Percentiles rank a stretch among this genome's conserved stretches.
These are phyloP conservation scores for Spodoptera littoralis DNA, from an alignment of 2,888 invertebrate species.

Conservation along the genomic window DNA sequence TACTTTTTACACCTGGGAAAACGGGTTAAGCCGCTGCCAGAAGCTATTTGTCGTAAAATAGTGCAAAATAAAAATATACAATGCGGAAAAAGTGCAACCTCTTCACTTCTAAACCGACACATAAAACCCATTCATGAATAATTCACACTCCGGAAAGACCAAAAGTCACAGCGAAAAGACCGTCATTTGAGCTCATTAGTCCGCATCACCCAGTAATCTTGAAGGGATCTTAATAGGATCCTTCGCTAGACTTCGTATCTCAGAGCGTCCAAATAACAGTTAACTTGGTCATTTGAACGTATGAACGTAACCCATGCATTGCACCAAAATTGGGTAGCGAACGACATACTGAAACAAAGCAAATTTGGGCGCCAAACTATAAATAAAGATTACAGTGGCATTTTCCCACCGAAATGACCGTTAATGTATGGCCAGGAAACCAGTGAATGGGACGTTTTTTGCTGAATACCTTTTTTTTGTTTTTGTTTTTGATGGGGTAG, in stretches of 20 bases:
- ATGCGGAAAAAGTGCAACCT: too few relatives aligned
- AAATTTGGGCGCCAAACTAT: constrained; percentile 56
- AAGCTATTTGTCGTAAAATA: too few relatives aligned
- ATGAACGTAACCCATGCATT: constrained; percentile 37
- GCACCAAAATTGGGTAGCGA: constrained; percentile 45
- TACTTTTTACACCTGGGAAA: too few relatives aligned
- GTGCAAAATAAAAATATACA: too few relatives aligned
- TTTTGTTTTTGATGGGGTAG: too few relatives aligned
- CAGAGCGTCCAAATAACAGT: constrained; percentile 35
- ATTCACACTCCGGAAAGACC: neutral
- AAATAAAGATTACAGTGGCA: constrained; percentile 63
- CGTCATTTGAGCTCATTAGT: neutral
- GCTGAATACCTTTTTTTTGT: neutral
- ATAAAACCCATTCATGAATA: neutral
- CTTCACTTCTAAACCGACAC: too few relatives aligned
- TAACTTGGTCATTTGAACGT: constrained; percentile 23
- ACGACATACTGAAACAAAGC: constrained; percentile 54
- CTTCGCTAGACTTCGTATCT: constrained; percentile 17
- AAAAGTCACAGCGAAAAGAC: neutral
- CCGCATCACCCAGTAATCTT: neutral
- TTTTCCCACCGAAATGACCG: constrained; percentile 55
- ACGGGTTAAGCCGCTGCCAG: too few relatives aligned
- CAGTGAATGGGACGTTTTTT: constrained; percentile 4
- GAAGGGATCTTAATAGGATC: constrained; percentile 3
- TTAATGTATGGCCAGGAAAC: constrained; percentile 37